Percentiles rank a stretch among this genome's conserved stretches.
Conservation (phyloP, 1,140 invertebrate species). For the Saccostrea echinata region DNA sequence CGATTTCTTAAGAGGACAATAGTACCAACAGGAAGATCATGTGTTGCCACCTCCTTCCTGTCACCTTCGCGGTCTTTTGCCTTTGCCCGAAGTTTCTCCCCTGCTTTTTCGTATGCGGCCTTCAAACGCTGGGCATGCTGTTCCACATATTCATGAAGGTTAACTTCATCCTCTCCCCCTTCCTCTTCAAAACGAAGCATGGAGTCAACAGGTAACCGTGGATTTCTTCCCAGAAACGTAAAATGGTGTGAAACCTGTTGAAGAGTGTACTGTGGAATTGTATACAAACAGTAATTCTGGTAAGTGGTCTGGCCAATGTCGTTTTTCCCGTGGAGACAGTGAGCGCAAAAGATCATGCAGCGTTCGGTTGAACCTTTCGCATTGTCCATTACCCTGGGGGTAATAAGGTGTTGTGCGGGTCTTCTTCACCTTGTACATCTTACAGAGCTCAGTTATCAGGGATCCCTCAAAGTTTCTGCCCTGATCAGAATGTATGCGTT, state of each 20-base stretch:
- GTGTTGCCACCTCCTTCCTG: not conserved
- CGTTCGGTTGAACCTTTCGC: constrained; percentile 58
- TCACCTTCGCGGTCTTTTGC: not conserved
- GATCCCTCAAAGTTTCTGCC: constrained; percentile 54
- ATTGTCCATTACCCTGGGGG: constrained; percentile 59
- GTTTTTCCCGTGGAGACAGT: constrained; percentile 42
- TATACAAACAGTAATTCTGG: constrained; percentile 58
- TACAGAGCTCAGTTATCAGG: constrained; percentile 47
- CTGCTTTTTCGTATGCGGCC: constrained; percentile 37
- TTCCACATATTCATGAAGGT: constrained; percentile 4
- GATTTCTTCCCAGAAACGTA: constrained; percentile 56
- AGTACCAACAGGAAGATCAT: constrained; percentile 21
- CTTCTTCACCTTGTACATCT: constrained; percentile 56
- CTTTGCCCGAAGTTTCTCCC: constrained; percentile 35
- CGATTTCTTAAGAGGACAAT: constrained; percentile 5
- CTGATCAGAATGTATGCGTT: constrained; percentile 60
- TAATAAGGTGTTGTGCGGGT: constrained; percentile 60
- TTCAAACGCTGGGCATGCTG: constrained; percentile 30
- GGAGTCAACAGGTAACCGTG: constrained; percentile 50
- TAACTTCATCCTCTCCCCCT: not conserved
- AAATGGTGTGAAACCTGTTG: constrained; percentile 55
- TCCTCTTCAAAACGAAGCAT: constrained; percentile 41
- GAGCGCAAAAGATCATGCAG: constrained; percentile 56
- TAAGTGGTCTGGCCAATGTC: constrained; percentile 54
- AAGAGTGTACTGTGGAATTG: constrained; percentile 54